A percentile compares a stretch with the other conserved stretches of the same genome.
These are phyloP conservation scores for Mormyrus lacerda DNA, from an alignment of 2,113 vertebrate genomes.

Conservation along the genomic window DNA sequence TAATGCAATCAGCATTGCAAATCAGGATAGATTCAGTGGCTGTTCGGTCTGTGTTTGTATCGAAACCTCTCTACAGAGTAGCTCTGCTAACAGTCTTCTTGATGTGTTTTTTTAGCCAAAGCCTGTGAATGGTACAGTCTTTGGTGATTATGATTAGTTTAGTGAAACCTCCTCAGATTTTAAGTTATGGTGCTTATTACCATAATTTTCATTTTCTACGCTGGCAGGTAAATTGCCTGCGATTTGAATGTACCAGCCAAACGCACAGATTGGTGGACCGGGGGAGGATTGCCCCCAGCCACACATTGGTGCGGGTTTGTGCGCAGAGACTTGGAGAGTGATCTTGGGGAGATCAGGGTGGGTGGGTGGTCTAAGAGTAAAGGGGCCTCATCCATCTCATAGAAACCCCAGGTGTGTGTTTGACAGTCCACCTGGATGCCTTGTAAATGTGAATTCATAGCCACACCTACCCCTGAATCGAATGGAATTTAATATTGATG, in stretches of 20 bases:
- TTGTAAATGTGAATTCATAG: neutral
- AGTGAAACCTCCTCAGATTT: neutral
- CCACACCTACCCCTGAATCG: neutral
- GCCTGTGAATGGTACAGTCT: neutral
- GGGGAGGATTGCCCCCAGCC: neutral
- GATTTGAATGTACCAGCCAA: neutral
- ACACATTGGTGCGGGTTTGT: neutral
- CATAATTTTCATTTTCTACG: slow-evolving; percentile 5
- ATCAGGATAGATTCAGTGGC: neutral
- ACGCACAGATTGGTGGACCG: neutral
- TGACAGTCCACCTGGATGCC: neutral
- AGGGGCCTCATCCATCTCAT: neutral
- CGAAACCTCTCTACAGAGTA: neutral
- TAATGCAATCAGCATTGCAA: neutral
- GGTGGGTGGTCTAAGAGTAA: neutral
- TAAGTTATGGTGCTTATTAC: slow-evolving; percentile 3
- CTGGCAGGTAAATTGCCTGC: neutral
- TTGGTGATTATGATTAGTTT: neutral
- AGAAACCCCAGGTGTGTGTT: neutral
- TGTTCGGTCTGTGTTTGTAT: neutral
- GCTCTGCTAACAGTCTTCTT: neutral
- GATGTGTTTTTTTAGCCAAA: neutral
- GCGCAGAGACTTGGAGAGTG: neutral
- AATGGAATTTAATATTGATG: neutral
- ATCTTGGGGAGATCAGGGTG: neutral